Percentiles rank a stretch among this genome's conserved stretches.
phyloP scores from a whole-genome alignment of 37 sponge, comb jelly and placozoan species.

The Ianthella basta region DNA sequence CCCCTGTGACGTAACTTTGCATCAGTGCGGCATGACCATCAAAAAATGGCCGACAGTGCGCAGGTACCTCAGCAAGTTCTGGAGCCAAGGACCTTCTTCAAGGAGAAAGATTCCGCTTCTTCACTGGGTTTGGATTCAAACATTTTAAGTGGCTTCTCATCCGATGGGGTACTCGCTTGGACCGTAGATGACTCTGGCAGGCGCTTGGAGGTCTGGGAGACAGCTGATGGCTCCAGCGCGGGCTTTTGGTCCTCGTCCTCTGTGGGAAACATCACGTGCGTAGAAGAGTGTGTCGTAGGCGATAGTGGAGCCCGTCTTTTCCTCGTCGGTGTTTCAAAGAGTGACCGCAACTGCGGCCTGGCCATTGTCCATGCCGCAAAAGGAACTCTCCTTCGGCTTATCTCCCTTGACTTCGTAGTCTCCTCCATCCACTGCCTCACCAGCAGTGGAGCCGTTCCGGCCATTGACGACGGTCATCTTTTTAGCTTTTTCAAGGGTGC shows the following conservation, averaged over 20 bases:
- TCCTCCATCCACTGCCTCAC: conserved; percentile 24
- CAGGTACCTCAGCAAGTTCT: neutral
- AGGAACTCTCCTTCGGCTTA: neutral
- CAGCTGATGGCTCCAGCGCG: neutral
- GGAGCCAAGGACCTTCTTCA: too few species aligned
- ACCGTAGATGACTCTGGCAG: neutral
- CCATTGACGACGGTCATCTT: neutral
- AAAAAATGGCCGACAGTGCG: conserved; percentile 20
- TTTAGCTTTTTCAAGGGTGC: neutral
- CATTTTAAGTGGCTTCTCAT: neutral
- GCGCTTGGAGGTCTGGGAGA: conserved; percentile 9
- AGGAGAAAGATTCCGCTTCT: too few species aligned
- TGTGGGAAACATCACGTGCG: neutral
- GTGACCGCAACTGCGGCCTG: neutral
- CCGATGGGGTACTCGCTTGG: neutral
- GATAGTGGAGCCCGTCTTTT: neutral
- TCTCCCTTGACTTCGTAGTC: neutral
- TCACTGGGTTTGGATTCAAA: too few species aligned
- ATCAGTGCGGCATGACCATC: neutral
- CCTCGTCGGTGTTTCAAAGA: neutral
- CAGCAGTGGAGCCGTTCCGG: neutral
- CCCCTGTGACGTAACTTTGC: too few species aligned
- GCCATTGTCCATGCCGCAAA: neutral
- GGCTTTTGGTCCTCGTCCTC: neutral
- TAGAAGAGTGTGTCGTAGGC: neutral